Evolutionary conservation across 2,797 vertebrate species (phyloP).

Genomic region (Forpus xanthops): DNA sequence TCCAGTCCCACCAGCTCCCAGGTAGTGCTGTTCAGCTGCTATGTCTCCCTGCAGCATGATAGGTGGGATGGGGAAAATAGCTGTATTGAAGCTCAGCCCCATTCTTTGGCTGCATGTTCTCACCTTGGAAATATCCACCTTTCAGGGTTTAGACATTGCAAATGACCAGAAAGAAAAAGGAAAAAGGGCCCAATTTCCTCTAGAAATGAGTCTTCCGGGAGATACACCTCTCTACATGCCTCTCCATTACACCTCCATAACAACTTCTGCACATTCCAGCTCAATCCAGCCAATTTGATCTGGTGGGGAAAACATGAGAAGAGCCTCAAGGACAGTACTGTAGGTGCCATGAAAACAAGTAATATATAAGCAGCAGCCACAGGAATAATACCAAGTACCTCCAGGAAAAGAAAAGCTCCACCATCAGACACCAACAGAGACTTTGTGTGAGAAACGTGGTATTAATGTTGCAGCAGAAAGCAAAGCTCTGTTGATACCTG

Average conservation of each 20-base stretch:
- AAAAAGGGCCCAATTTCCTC: fast-evolving
- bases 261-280: not conserved
- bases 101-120: not conserved
- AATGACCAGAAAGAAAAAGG: not conserved
- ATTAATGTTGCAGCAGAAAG: not conserved
- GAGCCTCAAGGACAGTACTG: not conserved
- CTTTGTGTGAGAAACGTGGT: not conserved
- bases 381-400: not conserved
- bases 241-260: fast-evolving
- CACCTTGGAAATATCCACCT: not conserved
- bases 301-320: not conserved
- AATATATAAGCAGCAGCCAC: not conserved
- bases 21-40: not conserved
- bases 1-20: not conserved
- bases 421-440: not conserved
- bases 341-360: not conserved
- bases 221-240: fast-evolving
- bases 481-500: not conserved
- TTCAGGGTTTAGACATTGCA: not conserved
- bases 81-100: not conserved
- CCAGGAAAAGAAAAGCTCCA: not conserved
- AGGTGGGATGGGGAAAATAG: fast-evolving
- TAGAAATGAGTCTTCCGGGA: not conserved
- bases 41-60: not conserved
- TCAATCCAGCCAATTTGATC: not conserved